Conservation (phyloP, 2,113 vertebrate genomes). For the Bucco capensis region DNA sequence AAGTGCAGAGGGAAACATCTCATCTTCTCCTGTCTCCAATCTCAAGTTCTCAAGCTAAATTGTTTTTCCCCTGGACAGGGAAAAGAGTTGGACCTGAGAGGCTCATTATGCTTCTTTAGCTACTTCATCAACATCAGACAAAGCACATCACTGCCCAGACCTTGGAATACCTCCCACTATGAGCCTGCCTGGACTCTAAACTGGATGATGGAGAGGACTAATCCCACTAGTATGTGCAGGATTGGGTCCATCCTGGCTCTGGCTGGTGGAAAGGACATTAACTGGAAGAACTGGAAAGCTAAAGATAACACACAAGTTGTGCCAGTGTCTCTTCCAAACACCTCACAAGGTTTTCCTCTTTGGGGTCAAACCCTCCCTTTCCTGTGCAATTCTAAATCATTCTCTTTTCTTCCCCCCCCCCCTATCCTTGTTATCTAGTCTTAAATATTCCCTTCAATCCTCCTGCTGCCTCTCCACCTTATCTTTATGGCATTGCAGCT, state of each 20-base stretch:
- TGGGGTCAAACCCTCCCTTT: neutral
- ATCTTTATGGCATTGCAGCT: neutral
- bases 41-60: neutral
- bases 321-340: neutral
- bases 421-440: neutral
- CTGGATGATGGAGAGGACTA: neutral
- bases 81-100: neutral
- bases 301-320: neutral
- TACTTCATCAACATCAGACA: neutral
- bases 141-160: neutral
- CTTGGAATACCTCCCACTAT: neutral
- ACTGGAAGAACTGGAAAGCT: constrained; percentile 19
- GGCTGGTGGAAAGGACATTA: neutral
- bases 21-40: neutral
- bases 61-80: neutral
- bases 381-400: neutral
- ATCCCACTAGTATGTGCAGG: neutral
- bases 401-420: neutral
- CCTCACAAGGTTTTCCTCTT: neutral
- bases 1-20: neutral
- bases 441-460: neutral
- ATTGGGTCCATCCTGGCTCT: neutral
- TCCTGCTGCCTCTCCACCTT: neutral
- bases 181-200: neutral
- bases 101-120: neutral